Percentiles rank a stretch among this genome's conserved stretches.
These are phyloP conservation scores for Anneissia japonica DNA, from an alignment of 35 echinoderm and acorn worm genomes.

Conservation along the genomic window DNA sequence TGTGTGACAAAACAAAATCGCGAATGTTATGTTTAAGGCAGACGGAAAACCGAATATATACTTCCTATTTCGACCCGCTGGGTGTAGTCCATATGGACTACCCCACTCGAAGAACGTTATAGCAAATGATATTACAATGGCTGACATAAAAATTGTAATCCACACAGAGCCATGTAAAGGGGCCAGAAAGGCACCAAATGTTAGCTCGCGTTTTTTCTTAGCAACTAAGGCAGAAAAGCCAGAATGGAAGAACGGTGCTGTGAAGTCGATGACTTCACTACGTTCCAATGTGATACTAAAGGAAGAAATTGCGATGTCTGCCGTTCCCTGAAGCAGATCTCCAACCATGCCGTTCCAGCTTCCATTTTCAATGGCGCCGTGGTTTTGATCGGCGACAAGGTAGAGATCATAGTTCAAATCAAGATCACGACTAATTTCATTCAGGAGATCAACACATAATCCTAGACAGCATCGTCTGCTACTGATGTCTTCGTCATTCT, in stretches of 20 bases:
- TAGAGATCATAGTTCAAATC: constrained; percentile 40
- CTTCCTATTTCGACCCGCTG: constrained; percentile 39
- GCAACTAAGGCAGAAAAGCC: constrained; percentile 56
- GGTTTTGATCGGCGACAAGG: constrained; percentile 44
- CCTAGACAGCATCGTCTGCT: constrained; percentile 29
- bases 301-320: constrained; percentile 48
- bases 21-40: constrained; percentile 49
- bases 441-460: constrained; percentile 38
- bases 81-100: constrained; percentile 54
- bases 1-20: constrained; percentile 50
- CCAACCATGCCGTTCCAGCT: constrained; percentile 57
- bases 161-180: constrained; percentile 36
- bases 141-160: constrained; percentile 35
- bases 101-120: constrained; percentile 51
- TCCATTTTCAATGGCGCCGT: constrained; percentile 41
- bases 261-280: constrained; percentile 51
- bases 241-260: constrained; percentile 51
- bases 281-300: constrained; percentile 52
- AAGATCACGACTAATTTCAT: constrained; percentile 28
- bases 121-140: constrained; percentile 30
- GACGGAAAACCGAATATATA: constrained; percentile 52
- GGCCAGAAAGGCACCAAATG: constrained; percentile 46
- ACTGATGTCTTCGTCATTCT: not conserved
- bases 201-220: constrained; percentile 38
- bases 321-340: constrained; percentile 17